Percentiles rank a stretch among this genome's conserved stretches.
Conservation (phyloP, 1,140 invertebrate genomes). For the Lasioglossum baleicum region DNA sequence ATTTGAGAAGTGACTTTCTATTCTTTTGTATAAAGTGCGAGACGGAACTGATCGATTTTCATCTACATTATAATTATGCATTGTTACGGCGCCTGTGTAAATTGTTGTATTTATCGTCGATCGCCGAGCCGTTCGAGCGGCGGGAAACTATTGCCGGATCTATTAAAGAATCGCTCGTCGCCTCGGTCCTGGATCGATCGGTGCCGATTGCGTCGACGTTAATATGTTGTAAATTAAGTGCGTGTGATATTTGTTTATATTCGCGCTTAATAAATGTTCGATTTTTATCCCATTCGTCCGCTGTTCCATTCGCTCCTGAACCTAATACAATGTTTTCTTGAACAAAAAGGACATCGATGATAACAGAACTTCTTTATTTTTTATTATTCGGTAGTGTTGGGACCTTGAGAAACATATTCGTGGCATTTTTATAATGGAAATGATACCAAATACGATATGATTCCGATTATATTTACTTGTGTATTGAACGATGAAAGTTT, state of each 20-base stretch:
- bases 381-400: too few relatives aligned
- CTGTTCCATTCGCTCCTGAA: too few relatives aligned
- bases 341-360: too few relatives aligned
- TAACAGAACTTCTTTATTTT: too few relatives aligned
- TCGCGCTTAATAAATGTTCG: slow-evolving; percentile 58
- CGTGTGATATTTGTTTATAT: slow-evolving; percentile 53
- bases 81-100: slow-evolving; percentile 22
- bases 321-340: too few relatives aligned
- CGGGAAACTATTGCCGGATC: neutral
- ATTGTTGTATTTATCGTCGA: slow-evolving; percentile 13
- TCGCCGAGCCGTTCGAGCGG: too few relatives aligned
- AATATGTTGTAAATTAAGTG: slow-evolving; percentile 56
- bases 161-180: neutral
- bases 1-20: neutral
- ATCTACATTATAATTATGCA: slow-evolving; percentile 28
- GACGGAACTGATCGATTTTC: neutral
- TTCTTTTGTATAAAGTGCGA: neutral
- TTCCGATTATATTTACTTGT: too few relatives aligned
- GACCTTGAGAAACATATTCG: too few relatives aligned
- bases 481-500: too few relatives aligned
- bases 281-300: slow-evolving; percentile 8
- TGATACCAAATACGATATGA: too few relatives aligned
- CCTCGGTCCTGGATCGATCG: neutral
- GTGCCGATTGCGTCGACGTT: slow-evolving; percentile 24
- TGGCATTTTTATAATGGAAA: too few relatives aligned